Percentiles rank a stretch among this genome's conserved stretches.
These are phyloP conservation scores for Drosophila neocordata DNA, from an alignment of 1,140 invertebrate genomes.

Conservation along the genomic window DNA sequence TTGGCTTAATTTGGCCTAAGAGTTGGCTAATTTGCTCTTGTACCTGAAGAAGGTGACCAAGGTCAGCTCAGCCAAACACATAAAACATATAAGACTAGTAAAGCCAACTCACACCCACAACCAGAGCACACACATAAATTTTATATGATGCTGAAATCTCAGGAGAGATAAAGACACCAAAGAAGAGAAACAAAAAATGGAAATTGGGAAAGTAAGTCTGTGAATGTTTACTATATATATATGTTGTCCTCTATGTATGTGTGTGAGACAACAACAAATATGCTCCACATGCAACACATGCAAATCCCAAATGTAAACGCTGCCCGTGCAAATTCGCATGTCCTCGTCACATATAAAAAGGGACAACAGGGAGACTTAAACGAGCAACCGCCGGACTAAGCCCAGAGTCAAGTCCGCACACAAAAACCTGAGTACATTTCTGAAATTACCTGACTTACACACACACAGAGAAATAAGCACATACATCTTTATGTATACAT, in stretches of 20 bases:
- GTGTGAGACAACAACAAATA: not conserved
- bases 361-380: conserved; percentile 56
- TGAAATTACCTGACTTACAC: conserved; percentile 68
- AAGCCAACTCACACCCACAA: conserved; percentile 27
- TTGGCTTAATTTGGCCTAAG: conserved; percentile 6
- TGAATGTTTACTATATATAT: no score
- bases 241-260: not conserved
- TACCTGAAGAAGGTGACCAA: conserved; percentile 23
- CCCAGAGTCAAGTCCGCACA: conserved; percentile 63
- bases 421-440: conserved; percentile 53
- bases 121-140: conserved; percentile 75
- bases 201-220: not conserved
- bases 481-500: conserved; percentile 13
- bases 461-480: not conserved
- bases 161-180: conserved; percentile 52
- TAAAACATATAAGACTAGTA: conserved; percentile 49
- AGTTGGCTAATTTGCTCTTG: conserved; percentile 40
- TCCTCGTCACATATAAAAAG: conserved; percentile 59
- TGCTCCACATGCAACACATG: conserved; percentile 59
- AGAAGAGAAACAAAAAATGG: not conserved
- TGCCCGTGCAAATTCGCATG: conserved; percentile 50
- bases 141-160: conserved; percentile 78
- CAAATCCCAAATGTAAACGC: conserved; percentile 79
- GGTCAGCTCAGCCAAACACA: conserved; percentile 22
- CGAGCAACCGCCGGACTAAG: conserved; percentile 48